These are phyloP conservation scores for Campaea margaritaria DNA, from an alignment of 2,888 invertebrate genomes.

Conservation along the genomic window DNA sequence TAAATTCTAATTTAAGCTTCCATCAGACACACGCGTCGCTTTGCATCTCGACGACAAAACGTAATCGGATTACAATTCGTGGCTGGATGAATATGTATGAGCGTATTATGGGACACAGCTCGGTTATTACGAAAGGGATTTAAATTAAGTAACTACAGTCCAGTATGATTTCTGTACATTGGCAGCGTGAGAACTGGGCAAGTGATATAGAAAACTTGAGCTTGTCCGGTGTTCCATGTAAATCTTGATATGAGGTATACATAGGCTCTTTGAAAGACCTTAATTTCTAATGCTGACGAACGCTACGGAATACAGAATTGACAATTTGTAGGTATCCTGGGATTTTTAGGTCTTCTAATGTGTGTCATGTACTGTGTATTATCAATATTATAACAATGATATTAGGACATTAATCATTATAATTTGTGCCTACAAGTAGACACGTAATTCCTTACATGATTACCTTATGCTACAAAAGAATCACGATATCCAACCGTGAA, in stretches of 20 bases:
- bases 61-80: constrained; percentile 46
- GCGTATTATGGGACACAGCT: constrained; percentile 30
- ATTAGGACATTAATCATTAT: neutral
- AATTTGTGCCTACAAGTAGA: neutral
- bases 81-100: constrained; percentile 53
- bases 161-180: constrained; percentile 30
- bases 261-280: no score
- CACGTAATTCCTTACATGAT: neutral
- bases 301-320: neutral
- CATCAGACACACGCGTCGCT: constrained; percentile 12
- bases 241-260: neutral
- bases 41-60: constrained; percentile 28
- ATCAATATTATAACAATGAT: no score
- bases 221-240: neutral
- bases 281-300: neutral
- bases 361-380: no score
- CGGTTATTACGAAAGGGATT: constrained; percentile 43
- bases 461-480: constrained; percentile 2
- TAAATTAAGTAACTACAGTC: constrained; percentile 32
- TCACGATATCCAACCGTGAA: constrained; percentile 7
- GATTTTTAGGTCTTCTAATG: neutral
- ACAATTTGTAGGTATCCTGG: neutral
- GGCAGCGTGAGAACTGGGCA: constrained; percentile 38
- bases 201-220: neutral
- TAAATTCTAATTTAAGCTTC: constrained; percentile 12